Evolutionary conservation across 2,113 vertebrate species (phyloP).

Genomic region (Sula dactylatra): DNA sequence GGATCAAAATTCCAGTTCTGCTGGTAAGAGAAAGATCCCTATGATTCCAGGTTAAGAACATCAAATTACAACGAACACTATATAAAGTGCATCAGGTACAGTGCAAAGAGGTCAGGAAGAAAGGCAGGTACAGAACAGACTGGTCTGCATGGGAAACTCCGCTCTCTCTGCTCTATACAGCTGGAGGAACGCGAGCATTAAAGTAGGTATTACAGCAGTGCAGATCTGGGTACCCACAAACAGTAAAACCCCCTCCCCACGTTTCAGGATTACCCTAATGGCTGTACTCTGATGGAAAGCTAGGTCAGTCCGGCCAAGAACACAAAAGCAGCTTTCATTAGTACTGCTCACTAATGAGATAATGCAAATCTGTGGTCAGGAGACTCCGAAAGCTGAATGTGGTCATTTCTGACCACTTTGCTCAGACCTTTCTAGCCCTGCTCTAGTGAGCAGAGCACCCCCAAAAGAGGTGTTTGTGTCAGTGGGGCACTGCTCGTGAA

Average conservation of each 20-base stretch:
- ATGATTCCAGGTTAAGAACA: slow-evolving; percentile 21
- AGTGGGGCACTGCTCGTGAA: neutral
- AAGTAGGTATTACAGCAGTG: neutral
- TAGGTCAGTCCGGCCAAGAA: slow-evolving; percentile 9
- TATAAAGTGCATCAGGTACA: slow-evolving; percentile 79
- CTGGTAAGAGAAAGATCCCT: slow-evolving; percentile 48
- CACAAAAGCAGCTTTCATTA: slow-evolving; percentile 34
- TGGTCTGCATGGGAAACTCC: neutral
- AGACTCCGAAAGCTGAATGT: neutral
- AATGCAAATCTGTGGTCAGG: neutral
- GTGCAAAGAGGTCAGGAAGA: slow-evolving; percentile 73
- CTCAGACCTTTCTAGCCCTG: slow-evolving; percentile 18
- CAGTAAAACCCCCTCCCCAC: neutral
- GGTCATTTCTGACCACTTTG: neutral
- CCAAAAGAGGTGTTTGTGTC: neutral
- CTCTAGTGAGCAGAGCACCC: neutral
- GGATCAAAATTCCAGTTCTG: slow-evolving; percentile 46
- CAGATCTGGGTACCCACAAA: neutral
- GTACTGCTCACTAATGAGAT: slow-evolving; percentile 43
- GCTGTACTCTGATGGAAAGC: neutral
- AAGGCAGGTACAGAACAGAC: neutral
- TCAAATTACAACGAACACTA: slow-evolving; percentile 18
- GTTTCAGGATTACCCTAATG: neutral
- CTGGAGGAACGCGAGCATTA: neutral
- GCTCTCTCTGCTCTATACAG: neutral